phyloP scores from a whole-genome alignment of 2,888 invertebrate species.

The Elegia similella region DNA sequence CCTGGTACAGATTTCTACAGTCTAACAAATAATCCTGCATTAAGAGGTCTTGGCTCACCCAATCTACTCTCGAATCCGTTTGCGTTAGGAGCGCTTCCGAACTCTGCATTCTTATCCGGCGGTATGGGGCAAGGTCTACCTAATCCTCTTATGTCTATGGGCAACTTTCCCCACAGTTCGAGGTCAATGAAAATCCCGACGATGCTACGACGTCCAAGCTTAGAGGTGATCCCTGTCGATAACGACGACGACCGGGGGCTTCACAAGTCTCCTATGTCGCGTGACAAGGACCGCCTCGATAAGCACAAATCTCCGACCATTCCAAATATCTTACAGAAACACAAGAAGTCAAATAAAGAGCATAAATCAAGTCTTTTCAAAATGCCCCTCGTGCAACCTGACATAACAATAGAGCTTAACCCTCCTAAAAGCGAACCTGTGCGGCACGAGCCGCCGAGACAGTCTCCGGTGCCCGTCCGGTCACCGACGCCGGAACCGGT shows the following conservation, averaged over 20 bases:
- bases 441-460: slow-evolving; percentile 44
- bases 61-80: slow-evolving; percentile 77
- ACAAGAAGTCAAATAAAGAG: slow-evolving; percentile 72
- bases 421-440: slow-evolving; percentile 64
- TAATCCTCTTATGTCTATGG: slow-evolving; percentile 76
- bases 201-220: slow-evolving; percentile 81
- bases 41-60: slow-evolving; percentile 63
- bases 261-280: slow-evolving; percentile 55
- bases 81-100: slow-evolving; percentile 80
- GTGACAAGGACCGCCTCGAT: slow-evolving; percentile 69
- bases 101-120: slow-evolving; percentile 66
- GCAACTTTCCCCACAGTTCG: slow-evolving; percentile 81
- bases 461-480: slow-evolving; percentile 39
- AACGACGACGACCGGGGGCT: slow-evolving; percentile 71
- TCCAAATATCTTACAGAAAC: slow-evolving; percentile 74
- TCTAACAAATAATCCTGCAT: slow-evolving; percentile 69
- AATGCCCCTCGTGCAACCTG: slow-evolving; percentile 77
- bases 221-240: slow-evolving; percentile 78
- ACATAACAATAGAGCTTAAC: slow-evolving; percentile 83
- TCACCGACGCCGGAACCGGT: slow-evolving; percentile 37
- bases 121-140: slow-evolving; percentile 59
- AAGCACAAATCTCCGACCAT: slow-evolving; percentile 76
- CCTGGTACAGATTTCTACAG: slow-evolving; percentile 70
- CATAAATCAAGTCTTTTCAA: slow-evolving; percentile 70
- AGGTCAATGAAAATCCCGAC: slow-evolving; percentile 82